phyloP scores from a whole-genome alignment of 2,888 invertebrate genomes.

The Caenorhabditis sp. region DNA sequence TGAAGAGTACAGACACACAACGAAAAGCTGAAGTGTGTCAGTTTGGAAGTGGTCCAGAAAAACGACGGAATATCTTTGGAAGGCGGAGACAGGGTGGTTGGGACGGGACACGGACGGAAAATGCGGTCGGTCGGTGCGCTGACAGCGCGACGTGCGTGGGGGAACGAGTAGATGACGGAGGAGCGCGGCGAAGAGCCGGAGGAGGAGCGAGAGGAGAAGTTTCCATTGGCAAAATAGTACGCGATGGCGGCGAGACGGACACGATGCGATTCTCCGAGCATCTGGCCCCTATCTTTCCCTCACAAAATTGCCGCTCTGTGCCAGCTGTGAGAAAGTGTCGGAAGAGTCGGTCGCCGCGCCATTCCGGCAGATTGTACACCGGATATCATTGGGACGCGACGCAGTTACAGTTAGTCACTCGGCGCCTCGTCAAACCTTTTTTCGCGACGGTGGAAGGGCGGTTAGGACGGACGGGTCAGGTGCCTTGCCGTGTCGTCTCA shows the following conservation, averaged over 20 bases:
- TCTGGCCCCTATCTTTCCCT: constrained; percentile 48
- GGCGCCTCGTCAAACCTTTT: background rate
- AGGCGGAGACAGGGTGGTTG: too few relatives aligned
- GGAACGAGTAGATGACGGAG: constrained; percentile 51
- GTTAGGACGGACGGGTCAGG: constrained; percentile 35
- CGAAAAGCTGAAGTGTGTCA: constrained; percentile 22
- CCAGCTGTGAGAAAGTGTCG: constrained; percentile 54
- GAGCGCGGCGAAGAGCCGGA: constrained; percentile 41
- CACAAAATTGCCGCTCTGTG: constrained; percentile 54
- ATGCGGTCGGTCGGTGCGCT: constrained; percentile 40
- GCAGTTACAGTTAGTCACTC: constrained; percentile 14
- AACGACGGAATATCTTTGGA: constrained; percentile 30
- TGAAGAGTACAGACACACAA: constrained; percentile 49
- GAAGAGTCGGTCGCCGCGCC: background rate
- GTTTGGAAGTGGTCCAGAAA: constrained; percentile 17
- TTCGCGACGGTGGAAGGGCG: background rate
- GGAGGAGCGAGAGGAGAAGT: constrained; percentile 55
- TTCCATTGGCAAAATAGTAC: constrained; percentile 60
- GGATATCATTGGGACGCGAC: constrained; percentile 14
- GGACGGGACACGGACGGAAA: too few relatives aligned
- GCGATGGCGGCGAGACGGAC: constrained; percentile 43
- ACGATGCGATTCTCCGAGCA: constrained; percentile 55
- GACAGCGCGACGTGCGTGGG: constrained; percentile 26
- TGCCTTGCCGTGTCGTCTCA: constrained; percentile 41
- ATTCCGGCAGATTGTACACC: constrained; percentile 17